Conservation (phyloP, 2,797 vertebrate species). For the Neoniphon sammara region DNA sequence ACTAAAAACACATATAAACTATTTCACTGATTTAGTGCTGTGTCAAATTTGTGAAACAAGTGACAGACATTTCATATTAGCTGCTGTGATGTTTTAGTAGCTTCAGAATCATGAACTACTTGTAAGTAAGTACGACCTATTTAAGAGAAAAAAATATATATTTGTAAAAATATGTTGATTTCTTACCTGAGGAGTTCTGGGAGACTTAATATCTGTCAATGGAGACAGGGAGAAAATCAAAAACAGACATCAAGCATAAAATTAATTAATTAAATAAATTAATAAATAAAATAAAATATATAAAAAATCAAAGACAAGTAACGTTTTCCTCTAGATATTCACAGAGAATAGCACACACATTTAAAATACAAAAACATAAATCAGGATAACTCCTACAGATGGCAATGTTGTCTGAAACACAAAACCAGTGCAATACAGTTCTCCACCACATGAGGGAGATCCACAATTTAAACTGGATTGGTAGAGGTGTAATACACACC, state of each 20-base stretch:
- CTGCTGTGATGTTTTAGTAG: not conserved
- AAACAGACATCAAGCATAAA: constrained; percentile 10
- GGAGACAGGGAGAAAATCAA: constrained; percentile 44
- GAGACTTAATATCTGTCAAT: constrained; percentile 85
- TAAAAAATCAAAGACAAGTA: too few relatives aligned
- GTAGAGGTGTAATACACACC: too few relatives aligned
- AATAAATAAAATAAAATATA: too few relatives aligned
- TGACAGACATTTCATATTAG: not conserved
- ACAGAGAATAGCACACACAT: not conserved
- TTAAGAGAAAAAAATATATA: not conserved
- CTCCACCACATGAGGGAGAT: not conserved
- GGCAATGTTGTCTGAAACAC: constrained; percentile 70
- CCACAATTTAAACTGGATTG: too few relatives aligned
- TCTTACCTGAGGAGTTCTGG: constrained; percentile 89
- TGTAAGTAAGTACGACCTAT: not conserved
- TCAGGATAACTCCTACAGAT: constrained; percentile 59
- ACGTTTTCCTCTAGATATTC: too few relatives aligned
- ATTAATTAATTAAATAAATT: too few relatives aligned
- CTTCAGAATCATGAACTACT: not conserved
- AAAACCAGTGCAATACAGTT: not conserved
- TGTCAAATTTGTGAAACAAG: too few relatives aligned
- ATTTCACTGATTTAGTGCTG: too few relatives aligned
- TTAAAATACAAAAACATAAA: not conserved
- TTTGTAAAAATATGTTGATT: too few relatives aligned
- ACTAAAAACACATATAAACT: constrained; percentile 5